Conservation (phyloP, 2,888 invertebrate genomes). For the Notodonta dromedarius region DNA sequence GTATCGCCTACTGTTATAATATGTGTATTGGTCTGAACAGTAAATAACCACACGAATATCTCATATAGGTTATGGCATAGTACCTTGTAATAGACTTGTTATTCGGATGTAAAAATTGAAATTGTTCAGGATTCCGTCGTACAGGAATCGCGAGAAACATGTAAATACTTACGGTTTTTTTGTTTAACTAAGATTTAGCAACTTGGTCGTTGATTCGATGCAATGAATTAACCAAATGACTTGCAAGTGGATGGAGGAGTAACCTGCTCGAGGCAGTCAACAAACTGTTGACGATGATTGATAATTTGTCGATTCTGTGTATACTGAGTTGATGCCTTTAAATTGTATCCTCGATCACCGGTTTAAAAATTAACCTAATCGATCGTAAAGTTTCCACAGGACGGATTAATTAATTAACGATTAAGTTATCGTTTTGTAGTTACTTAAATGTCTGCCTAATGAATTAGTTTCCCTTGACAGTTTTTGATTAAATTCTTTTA, state of each 20-base stretch:
- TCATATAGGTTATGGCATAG: no score
- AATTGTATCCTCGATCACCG: neutral
- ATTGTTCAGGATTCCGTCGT: no score
- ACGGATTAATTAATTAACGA: constrained; percentile 23
- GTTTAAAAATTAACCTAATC: constrained; percentile 14
- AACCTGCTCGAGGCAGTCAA: no score
- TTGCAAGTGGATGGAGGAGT: no score
- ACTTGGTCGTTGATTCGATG: neutral
- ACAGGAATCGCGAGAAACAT: no score
- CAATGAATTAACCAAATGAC: no score
- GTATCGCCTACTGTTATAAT: neutral
- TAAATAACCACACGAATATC: no score
- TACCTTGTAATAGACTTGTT: no score
- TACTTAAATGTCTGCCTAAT: constrained; percentile 14
- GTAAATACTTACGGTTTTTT: no score
- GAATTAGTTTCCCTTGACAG: constrained; percentile 18
- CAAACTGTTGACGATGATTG: neutral
- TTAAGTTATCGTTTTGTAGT: constrained; percentile 21
- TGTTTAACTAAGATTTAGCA: neutral
- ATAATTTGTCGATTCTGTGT: neutral
- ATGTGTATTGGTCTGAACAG: no score
- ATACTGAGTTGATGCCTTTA: neutral
- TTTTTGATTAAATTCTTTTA: neutral
- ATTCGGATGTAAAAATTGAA: no score
- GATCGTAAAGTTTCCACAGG: constrained; percentile 16